phyloP scores from a whole-genome alignment of 2,797 vertebrate species.

The Decapterus maruadsi region DNA sequence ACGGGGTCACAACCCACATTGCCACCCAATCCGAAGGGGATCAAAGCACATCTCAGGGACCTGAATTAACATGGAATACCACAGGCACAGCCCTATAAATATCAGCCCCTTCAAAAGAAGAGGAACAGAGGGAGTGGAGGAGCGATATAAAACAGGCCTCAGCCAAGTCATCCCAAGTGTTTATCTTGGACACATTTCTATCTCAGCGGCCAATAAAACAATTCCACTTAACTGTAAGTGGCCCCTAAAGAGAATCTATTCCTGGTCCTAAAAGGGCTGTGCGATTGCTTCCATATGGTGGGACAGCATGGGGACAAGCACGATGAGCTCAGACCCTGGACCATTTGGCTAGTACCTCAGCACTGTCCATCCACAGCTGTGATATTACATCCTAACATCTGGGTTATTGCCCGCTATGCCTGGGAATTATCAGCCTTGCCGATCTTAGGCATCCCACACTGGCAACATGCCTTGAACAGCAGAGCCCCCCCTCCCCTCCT shows the following conservation, averaged over 20 bases:
- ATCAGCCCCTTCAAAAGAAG: slow-evolving; percentile 89
- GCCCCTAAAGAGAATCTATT: slow-evolving; percentile 96
- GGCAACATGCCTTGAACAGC: slow-evolving; percentile 85
- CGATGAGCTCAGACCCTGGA: slow-evolving; percentile 90
- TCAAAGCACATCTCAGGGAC: slow-evolving; percentile 92
- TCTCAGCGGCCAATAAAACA: slow-evolving; percentile 98
- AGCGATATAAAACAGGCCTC: slow-evolving; percentile 84
- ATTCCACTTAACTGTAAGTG: slow-evolving; percentile 98
- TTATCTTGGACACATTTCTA: slow-evolving; percentile 99
- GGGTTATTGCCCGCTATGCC: slow-evolving; percentile 98
- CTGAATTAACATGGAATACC: slow-evolving; percentile 93
- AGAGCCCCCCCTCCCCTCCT: slow-evolving; percentile 41
- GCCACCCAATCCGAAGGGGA: slow-evolving; percentile 91
- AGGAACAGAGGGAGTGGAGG: slow-evolving; percentile 83
- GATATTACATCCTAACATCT: slow-evolving; percentile 98
- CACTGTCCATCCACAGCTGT: slow-evolving; percentile 95
- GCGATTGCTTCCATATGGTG: slow-evolving; percentile 99
- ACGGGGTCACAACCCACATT: slow-evolving; percentile 86
- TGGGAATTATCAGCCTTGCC: slow-evolving; percentile 97
- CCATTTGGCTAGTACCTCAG: slow-evolving; percentile 93
- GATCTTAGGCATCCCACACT: slow-evolving; percentile 95
- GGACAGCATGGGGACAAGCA: slow-evolving; percentile 96
- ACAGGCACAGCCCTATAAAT: slow-evolving; percentile 94
- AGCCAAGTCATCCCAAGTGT: slow-evolving; percentile 94
- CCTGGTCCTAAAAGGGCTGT: slow-evolving; percentile 95